Evolutionary conservation across 2,113 vertebrate genomes (phyloP), one percentile per base, ranked within the genome.

Genomic region (Aphyosemion australe): DNA sequence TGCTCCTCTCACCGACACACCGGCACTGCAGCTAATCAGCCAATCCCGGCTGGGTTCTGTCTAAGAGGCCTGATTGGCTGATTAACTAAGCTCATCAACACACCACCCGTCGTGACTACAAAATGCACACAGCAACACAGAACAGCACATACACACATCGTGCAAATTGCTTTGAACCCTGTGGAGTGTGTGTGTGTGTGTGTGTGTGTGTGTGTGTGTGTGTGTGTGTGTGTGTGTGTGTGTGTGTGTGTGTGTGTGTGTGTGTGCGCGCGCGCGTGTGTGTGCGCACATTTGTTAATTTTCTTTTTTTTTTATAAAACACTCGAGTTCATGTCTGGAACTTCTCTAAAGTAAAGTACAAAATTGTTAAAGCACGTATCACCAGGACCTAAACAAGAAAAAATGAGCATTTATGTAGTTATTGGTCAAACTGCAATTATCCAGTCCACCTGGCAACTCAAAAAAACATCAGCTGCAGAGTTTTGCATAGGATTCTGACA

Each of bases 11-110:
- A 52, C 70, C 15, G 71, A 72, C 62, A 84, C 76, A 42, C 19
- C 15, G 15, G 66, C 62, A 72, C 76, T 19, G 14, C 75, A 53
- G 39, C 69, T 88, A 89, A 89, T 90, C 86, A 88, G 71, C 88
- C 88, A 86, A 86, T 89, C 85, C 82, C 78, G 41, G 78, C 72
- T 84, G 83, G 83, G 66, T 85, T 78, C 84, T 84, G 79, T 78
- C 77, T 85, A 81, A 87, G 86, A 82, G 72, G 82, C 66, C 68
- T 87, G 84, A 88, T 87, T 90, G 85, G 74, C 82, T 87, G 82
- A 90, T 91, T 90, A 90, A 67, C 71, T 54, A 32, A 78, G 74
- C 82, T 86, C 82, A 90, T 89, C 79, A 87, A 64, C 80, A 65
- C 71, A 56, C 74, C 87, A 84, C 84, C 86, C 76, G 32, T 65